phyloP scores from a whole-genome alignment of 2,113 vertebrate species.

The Penelope pileata region DNA sequence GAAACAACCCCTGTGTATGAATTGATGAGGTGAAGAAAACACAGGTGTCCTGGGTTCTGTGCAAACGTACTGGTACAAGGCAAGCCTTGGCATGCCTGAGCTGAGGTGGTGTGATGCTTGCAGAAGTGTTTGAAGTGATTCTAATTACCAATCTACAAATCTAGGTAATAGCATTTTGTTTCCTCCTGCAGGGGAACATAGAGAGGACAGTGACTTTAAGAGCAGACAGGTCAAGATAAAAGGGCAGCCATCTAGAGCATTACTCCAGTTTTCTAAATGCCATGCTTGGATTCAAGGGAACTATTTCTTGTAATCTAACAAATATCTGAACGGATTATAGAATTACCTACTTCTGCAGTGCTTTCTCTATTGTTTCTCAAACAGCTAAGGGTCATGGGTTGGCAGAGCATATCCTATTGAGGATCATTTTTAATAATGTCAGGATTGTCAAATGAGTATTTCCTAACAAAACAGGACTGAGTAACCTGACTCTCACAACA shows the following conservation, averaged over 20 bases:
- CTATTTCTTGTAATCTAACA: background rate
- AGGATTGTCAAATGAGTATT: background rate
- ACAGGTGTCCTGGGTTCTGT: background rate
- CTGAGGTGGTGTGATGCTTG: background rate
- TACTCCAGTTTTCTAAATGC: constrained; percentile 11
- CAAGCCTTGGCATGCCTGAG: background rate
- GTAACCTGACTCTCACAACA: background rate
- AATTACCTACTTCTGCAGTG: background rate
- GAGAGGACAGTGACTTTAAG: background rate
- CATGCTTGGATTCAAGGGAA: background rate
- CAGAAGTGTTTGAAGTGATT: background rate
- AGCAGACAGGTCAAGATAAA: background rate
- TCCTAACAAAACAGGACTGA: background rate
- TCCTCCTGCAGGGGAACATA: background rate
- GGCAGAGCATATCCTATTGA: background rate
- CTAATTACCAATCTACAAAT: background rate
- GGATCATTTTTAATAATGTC: background rate
- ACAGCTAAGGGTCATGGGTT: background rate
- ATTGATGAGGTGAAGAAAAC: background rate
- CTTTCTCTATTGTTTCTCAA: background rate
- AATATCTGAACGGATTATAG: background rate
- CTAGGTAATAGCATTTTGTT: background rate
- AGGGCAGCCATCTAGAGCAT: background rate
- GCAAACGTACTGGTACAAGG: background rate
- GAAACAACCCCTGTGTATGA: fast-evolving